Conservation (phyloP, 2,113 vertebrate species). For the Cyrtonyx montezumae region DNA sequence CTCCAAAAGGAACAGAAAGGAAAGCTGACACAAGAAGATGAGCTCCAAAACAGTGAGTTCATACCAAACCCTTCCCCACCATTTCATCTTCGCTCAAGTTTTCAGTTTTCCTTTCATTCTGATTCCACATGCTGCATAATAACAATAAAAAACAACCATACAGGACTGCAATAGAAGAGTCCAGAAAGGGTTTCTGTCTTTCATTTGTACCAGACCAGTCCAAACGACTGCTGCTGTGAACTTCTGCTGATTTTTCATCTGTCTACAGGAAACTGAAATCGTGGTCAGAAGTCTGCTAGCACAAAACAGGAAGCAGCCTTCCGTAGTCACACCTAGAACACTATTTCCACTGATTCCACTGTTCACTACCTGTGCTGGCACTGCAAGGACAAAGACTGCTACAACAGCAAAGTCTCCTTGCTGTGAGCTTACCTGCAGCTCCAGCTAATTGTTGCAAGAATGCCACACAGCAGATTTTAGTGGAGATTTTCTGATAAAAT, state of each 20-base stretch:
- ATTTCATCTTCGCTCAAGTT: background rate
- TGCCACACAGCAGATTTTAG: background rate
- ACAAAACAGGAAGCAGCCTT: background rate
- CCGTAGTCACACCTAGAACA: background rate
- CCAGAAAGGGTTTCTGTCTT: background rate
- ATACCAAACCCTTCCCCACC: background rate
- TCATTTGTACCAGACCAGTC: background rate
- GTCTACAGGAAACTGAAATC: background rate
- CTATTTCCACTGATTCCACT: background rate
- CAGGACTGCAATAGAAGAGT: background rate
- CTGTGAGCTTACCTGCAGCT: background rate
- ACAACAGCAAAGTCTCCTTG: background rate
- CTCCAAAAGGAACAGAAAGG: background rate
- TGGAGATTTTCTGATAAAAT: background rate
- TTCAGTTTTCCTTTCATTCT: background rate
- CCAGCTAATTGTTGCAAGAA: background rate
- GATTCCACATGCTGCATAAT: background rate
- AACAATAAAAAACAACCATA: background rate
- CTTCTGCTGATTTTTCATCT: background rate
- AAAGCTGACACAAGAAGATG: background rate
- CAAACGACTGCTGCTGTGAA: background rate
- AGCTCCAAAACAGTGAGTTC: background rate
- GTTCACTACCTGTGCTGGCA: background rate
- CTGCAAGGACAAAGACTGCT: background rate
- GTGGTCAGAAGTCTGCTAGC: background rate